Evolutionary conservation across 2,113 vertebrate species (phyloP).

Genomic region (Piaya cayana): DNA sequence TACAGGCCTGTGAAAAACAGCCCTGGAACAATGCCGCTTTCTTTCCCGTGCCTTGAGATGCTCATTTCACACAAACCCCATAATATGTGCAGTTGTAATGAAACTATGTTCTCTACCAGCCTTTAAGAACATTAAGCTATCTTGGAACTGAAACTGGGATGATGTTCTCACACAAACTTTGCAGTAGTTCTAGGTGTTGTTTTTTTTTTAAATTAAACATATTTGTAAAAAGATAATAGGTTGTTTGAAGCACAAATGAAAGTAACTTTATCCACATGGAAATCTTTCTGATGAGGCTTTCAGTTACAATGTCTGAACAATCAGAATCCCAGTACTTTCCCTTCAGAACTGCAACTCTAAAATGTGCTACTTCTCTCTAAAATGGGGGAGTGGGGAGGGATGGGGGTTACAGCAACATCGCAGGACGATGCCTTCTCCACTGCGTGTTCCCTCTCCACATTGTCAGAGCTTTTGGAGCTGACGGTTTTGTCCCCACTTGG

Average conservation of each 20-base stretch:
- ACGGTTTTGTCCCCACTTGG: neutral
- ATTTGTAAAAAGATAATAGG: neutral
- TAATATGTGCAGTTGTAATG: constrained; percentile 10
- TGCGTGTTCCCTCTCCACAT: accelerated
- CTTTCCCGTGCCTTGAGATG: constrained; percentile 59
- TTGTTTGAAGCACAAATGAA: neutral
- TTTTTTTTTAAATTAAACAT: neutral
- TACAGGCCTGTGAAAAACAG: constrained; percentile 83
- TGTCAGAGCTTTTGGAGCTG: neutral
- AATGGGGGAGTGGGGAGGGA: neutral
- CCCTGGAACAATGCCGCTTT: constrained; percentile 84
- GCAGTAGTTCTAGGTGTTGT: neutral
- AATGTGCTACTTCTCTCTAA: neutral
- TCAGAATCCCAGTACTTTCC: neutral
- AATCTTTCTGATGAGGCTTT: neutral
- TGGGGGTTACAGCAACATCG: neutral
- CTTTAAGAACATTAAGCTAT: constrained; percentile 7
- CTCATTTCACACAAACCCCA: constrained; percentile 68
- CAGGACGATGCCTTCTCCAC: neutral
- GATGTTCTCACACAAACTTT: constrained; percentile 8
- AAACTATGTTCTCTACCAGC: neutral
- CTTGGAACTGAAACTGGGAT: neutral
- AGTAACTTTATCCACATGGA: neutral
- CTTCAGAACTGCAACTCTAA: neutral
- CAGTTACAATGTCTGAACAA: neutral